These are phyloP conservation scores for Ascidia mentula DNA, from an alignment of 23 tunicate species.

Conservation along the genomic window DNA sequence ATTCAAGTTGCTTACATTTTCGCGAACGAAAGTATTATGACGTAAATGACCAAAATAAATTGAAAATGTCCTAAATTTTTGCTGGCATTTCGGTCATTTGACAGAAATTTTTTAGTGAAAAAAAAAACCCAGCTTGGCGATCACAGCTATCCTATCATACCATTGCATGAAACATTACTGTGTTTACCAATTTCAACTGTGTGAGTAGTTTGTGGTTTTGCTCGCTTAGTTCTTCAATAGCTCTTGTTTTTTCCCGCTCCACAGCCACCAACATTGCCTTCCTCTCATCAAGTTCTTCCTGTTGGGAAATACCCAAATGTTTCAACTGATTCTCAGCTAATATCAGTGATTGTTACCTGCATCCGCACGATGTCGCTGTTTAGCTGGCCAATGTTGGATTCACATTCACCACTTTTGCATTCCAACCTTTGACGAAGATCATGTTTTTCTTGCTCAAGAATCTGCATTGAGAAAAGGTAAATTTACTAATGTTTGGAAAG, in stretches of 20 bases:
- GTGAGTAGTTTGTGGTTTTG: slow-evolving; percentile 52
- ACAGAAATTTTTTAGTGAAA: no score
- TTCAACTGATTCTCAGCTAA: no score
- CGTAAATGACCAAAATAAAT: no score
- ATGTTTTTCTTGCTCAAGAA: slow-evolving; percentile 57
- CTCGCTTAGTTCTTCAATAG: slow-evolving; percentile 43
- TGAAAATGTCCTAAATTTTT: no score
- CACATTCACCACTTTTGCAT: slow-evolving; percentile 45
- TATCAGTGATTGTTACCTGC: slow-evolving; percentile 52
- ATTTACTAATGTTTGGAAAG: no score
- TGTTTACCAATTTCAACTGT: slow-evolving; percentile 58
- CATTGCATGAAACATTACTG: no score
- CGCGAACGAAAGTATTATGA: no score
- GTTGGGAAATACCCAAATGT: neutral
- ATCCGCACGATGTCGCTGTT: slow-evolving; percentile 46
- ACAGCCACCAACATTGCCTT: slow-evolving; percentile 46
- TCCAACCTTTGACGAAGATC: slow-evolving; percentile 48
- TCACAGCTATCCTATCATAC: no score
- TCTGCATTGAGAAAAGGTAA: no score
- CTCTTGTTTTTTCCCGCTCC: slow-evolving; percentile 69
- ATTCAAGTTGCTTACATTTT: no score
- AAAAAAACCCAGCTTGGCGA: no score
- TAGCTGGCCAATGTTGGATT: slow-evolving; percentile 31
- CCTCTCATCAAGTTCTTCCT: slow-evolving; percentile 55
- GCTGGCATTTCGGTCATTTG: no score